A percentile compares a stretch with the other conserved stretches of the same genome.
These are phyloP conservation scores for Azorinus chamasolen DNA, from an alignment of 2,888 invertebrate species.

Conservation along the genomic window DNA sequence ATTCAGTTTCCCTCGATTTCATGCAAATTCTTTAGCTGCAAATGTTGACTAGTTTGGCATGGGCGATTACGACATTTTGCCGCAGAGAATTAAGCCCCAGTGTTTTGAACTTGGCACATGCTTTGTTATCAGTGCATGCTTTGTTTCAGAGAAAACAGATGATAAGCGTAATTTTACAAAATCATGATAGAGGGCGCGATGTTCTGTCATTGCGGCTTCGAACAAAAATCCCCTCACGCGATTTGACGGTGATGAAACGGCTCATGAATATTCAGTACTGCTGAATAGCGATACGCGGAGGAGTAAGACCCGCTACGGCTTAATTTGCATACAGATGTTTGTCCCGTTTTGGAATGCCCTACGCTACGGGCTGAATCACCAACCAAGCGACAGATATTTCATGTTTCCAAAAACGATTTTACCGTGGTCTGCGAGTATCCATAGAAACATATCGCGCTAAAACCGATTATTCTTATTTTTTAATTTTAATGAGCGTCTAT, in stretches of 20 bases:
- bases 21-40: no score
- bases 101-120: no score
- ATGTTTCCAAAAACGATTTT: not conserved
- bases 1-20: no score
- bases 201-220: no score
- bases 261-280: conserved; percentile 32
- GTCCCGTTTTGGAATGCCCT: not conserved
- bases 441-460: conserved; percentile 13
- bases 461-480: not conserved
- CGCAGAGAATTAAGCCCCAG: no score
- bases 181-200: not conserved
- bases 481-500: conserved; percentile 38
- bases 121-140: no score
- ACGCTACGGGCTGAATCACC: no score
- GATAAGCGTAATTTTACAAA: not conserved
- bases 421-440: conserved; percentile 13
- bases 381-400: no score
- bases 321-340: conserved; percentile 65
- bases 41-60: no score
- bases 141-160: no score
- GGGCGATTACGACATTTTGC: no score
- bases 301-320: conserved; percentile 25
- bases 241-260: conserved; percentile 4
- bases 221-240: conserved; percentile 3
- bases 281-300: conserved; percentile 16